phyloP scores from a whole-genome alignment of 2,888 invertebrate genomes.

The Drosophila picticornis region DNA sequence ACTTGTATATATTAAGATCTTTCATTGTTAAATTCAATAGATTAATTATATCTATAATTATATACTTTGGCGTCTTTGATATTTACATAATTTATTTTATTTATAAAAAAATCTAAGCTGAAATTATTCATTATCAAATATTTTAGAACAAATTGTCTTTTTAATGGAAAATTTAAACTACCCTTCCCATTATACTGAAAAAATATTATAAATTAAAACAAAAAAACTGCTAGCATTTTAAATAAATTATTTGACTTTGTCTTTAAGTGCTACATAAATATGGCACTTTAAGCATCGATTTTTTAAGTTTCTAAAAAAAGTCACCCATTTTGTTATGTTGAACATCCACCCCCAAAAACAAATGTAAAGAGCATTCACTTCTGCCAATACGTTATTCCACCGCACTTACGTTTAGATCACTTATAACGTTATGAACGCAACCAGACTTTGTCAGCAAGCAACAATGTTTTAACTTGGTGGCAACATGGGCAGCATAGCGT shows the following conservation, averaged over 20 bases:
- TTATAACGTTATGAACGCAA: constrained; percentile 2
- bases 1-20: neutral
- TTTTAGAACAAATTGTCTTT: neutral
- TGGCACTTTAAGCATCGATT: constrained; percentile 32
- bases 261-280: constrained; percentile 3
- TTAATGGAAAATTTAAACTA: neutral
- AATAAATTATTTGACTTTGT: neutral
- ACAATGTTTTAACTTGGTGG: constrained; percentile 8
- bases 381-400: constrained; percentile 3
- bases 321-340: neutral
- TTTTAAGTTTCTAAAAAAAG: constrained; percentile 22
- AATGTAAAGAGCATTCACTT: neutral
- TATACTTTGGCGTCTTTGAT: neutral
- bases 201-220: neutral
- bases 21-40: neutral
- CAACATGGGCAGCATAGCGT: neutral
- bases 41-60: neutral
- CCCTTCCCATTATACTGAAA: neutral
- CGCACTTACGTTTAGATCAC: constrained; percentile 40
- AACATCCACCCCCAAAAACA: constrained; percentile 36
- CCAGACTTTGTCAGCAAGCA: constrained; percentile 26
- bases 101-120: neutral
- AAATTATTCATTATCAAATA: neutral
- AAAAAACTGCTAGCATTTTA: neutral
- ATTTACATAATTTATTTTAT: neutral